Conservation (phyloP, 2,113 vertebrate species). For the Oophaga pumilio region DNA sequence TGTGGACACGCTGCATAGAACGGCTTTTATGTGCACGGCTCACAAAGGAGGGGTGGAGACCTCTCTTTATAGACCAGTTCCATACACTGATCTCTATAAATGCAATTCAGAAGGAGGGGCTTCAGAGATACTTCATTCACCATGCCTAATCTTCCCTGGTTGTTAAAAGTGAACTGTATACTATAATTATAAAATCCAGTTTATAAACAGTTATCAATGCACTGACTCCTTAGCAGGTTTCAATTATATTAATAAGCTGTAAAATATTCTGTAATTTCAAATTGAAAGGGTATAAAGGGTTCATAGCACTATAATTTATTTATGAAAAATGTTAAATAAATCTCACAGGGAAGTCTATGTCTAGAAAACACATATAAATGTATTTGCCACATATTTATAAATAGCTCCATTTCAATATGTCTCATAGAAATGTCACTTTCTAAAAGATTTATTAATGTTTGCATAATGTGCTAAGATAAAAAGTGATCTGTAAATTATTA, state of each 20-base stretch:
- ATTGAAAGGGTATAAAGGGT: not conserved
- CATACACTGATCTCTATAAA: too few relatives aligned
- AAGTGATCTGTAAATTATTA: constrained; percentile 13
- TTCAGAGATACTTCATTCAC: too few relatives aligned
- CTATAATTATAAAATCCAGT: not conserved
- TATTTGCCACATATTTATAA: constrained; percentile 1
- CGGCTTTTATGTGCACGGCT: too few relatives aligned
- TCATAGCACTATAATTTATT: not conserved
- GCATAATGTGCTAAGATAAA: not conserved
- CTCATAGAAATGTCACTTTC: constrained; percentile 25
- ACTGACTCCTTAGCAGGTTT: not conserved
- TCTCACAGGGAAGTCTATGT: not conserved
- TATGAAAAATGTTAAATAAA: not conserved
- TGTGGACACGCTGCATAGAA: too few relatives aligned
- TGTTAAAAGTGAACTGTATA: not conserved
- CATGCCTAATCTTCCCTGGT: not conserved
- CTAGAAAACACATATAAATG: not conserved
- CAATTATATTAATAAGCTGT: not conserved
- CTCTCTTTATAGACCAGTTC: too few relatives aligned
- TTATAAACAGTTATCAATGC: not conserved
- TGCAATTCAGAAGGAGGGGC: too few relatives aligned
- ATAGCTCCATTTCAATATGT: constrained; percentile 1
- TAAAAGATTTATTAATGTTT: constrained; percentile 14
- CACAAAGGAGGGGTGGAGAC: too few relatives aligned
- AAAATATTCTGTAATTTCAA: not conserved